Base-by-base conservation (phyloP, 92 coral and sea anemone species). In the Epizoanthus illoricatus region DNA sequence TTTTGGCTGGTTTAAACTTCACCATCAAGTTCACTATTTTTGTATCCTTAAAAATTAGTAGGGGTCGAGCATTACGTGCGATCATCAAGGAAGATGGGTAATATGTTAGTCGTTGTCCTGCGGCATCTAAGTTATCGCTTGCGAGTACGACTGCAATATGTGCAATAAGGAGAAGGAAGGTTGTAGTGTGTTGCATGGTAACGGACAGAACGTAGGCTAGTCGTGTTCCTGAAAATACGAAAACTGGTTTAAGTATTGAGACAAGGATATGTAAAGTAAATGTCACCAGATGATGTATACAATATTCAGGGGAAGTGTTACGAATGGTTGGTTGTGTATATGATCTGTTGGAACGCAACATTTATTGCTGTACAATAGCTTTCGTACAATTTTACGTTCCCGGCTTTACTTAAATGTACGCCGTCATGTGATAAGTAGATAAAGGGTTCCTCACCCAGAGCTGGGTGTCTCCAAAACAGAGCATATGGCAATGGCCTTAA, bases 61-160 rank as follows among this genome's bases (percentile, higher is more conserved):
- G 28, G 2, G 56, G 57, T 3, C 57, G 80, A 0, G 80, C 80
- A 9, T 75, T 75, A 28, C 61, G 80, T 4, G 80, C 80, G 0
- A 75, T 55, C 28, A 75, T 23, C 9, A 75, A 52, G 0, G 80
- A 75, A 4, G 80, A 75, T 5, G 80, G 80, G 12, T 75, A 75
- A 18, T 58, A 75, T 17, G 69, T 58, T 39, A 75, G 42, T 16
- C 80, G 80, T 39, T 75, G 60, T 0, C 80, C 80, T 4, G 69
- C 80, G 12, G 80, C 62, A 52, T 75, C 69, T 1, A 75, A 54
- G 18, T 59, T 75, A 2, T 75, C 80, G 18, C 5, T 18, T 40
- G 15, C 9, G 33, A 11, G 6, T 3, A 0, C 5, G 68, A 18
- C 2, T 0, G 20, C 0, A 4, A 7, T 28, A 13, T 16, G n/a